Conservation (phyloP, 2,113 vertebrate species). For the Chionis minor region DNA sequence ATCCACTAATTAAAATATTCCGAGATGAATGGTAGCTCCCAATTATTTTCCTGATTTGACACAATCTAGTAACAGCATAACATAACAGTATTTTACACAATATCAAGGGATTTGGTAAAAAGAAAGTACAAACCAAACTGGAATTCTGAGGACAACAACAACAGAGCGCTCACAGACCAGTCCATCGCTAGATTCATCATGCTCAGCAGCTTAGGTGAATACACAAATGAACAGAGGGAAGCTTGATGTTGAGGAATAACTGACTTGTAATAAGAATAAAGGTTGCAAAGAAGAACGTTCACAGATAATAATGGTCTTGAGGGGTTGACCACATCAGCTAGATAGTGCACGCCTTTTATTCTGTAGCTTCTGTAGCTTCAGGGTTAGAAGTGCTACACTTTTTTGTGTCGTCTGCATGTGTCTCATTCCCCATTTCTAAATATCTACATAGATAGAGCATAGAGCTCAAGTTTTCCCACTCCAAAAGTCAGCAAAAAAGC, state of each 20-base stretch:
- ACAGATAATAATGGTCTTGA: neutral
- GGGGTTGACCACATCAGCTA: neutral
- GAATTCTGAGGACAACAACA: neutral
- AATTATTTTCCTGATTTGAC: constrained; percentile 72
- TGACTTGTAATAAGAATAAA: neutral
- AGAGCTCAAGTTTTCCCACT: neutral
- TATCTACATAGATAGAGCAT: neutral
- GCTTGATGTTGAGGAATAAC: neutral
- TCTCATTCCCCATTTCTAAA: neutral
- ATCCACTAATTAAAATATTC: constrained; percentile 70
- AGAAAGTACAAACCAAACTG: neutral
- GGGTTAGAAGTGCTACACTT: neutral
- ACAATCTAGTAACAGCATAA: constrained; percentile 61
- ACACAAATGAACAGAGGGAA: neutral
- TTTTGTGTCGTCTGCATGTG: neutral
- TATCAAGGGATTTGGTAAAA: constrained; percentile 27
- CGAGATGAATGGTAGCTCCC: constrained; percentile 65
- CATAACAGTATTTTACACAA: constrained; percentile 29
- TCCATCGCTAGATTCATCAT: neutral
- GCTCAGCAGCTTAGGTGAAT: neutral
- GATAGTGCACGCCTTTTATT: neutral
- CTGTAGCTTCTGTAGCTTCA: neutral
- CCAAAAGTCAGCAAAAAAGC: neutral
- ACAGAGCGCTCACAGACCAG: neutral
- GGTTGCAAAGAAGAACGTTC: neutral